Percentiles rank a stretch among this genome's conserved stretches.
These are phyloP conservation scores for Halocynthia aurantium DNA, from an alignment of 23 tunicate genomes.

Conservation along the genomic window DNA sequence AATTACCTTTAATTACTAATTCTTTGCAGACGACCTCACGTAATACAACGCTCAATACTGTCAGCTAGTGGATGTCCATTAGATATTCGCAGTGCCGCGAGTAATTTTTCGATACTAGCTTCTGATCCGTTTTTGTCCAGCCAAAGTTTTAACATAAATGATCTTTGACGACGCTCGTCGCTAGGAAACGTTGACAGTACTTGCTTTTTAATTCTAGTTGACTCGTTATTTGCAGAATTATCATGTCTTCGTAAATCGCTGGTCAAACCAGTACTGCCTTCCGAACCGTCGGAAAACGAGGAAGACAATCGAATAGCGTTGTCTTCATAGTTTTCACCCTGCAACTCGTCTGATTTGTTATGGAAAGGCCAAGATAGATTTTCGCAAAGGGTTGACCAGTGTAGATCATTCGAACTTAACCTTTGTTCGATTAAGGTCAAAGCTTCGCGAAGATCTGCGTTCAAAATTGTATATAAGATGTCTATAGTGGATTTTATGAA, in stretches of 20 bases:
- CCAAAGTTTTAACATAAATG: constrained; percentile 69
- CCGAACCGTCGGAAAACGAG: constrained; percentile 31
- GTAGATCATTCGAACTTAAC: constrained; percentile 25
- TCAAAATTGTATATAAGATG: not conserved
- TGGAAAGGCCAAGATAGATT: constrained; percentile 58
- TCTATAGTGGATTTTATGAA: not conserved
- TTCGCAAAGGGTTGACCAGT: constrained; percentile 67
- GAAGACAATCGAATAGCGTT: constrained; percentile 18
- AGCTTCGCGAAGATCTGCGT: constrained; percentile 68
- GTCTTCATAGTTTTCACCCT: constrained; percentile 1
- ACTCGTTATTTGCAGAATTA: not conserved
- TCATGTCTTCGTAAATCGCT: no score
- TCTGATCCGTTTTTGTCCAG: constrained; percentile 44
- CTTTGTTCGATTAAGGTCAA: constrained; percentile 32
- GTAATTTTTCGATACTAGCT: constrained; percentile 48
- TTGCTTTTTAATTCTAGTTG: constrained; percentile 22
- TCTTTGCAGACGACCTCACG: not conserved
- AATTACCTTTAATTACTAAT: no score
- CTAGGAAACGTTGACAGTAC: constrained; percentile 33
- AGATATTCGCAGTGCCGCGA: constrained; percentile 29
- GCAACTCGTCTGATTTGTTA: not conserved
- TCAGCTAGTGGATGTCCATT: constrained; percentile 12
- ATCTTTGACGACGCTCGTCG: constrained; percentile 36
- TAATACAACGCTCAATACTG: constrained; percentile 7
- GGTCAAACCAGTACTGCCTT: constrained; percentile 15